Conservation (phyloP, 2,888 invertebrate genomes). For the Noctua janthe region DNA sequence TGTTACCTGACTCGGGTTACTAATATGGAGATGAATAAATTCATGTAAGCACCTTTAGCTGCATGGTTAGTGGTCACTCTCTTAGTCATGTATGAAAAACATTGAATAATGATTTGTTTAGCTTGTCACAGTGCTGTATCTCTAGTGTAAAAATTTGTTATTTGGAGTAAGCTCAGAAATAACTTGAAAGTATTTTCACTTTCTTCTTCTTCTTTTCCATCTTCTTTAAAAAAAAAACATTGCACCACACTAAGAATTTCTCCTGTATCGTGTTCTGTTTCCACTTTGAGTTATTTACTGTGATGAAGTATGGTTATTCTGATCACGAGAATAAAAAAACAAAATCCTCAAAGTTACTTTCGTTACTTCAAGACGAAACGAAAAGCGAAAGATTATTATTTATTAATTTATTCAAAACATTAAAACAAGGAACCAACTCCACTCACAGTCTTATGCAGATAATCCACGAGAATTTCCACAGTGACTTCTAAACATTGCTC, state of each 20-base stretch:
- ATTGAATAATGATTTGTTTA: conserved; percentile 35
- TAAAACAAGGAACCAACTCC: conserved; percentile 5
- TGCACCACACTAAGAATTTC: neutral
- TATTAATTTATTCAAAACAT: neutral
- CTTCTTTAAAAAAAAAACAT: neutral
- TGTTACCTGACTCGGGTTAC: conserved; percentile 38
- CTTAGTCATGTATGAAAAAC: conserved; percentile 41
- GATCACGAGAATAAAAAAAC: neutral
- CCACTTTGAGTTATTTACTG: neutral
- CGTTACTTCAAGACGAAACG: neutral
- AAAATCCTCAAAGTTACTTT: neutral
- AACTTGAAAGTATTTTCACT: neutral
- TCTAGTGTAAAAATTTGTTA: neutral
- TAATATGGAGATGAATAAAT: conserved; percentile 49
- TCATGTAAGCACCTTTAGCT: conserved; percentile 32
- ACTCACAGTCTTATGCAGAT: conserved; percentile 12
- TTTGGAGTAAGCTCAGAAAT: neutral
- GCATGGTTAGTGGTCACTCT: conserved; percentile 34
- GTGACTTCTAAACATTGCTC: conserved; percentile 50
- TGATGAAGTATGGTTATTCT: neutral
- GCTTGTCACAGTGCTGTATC: neutral
- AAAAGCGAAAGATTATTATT: neutral
- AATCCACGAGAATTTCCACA: conserved; percentile 34
- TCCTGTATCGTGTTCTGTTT: neutral
- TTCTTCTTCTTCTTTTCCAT: neutral